Conservation (phyloP, 2,113 vertebrate species). For the Dinomys branickii region DNA sequence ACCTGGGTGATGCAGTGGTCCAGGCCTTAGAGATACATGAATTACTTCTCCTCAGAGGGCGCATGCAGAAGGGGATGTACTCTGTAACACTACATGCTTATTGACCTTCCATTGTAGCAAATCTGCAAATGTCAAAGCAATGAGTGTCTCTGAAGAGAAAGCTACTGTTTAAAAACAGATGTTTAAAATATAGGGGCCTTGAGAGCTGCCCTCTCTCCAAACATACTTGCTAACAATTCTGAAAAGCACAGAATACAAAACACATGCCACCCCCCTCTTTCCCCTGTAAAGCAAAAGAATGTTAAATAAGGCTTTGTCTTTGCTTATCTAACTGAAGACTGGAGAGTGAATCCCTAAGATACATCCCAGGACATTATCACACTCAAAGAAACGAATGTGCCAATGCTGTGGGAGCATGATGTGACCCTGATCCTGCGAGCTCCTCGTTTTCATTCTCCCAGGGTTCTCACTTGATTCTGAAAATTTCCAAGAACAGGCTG, state of each 20-base stretch:
- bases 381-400: neutral
- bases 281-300: constrained; percentile 38
- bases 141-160: constrained; percentile 67
- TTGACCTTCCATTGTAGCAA: constrained; percentile 75
- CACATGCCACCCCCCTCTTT: neutral
- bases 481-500: neutral
- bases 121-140: constrained; percentile 75
- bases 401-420: neutral
- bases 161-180: constrained; percentile 73
- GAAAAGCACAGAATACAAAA: constrained; percentile 56
- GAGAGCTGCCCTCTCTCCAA: constrained; percentile 59
- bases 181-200: constrained; percentile 64
- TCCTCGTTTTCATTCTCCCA: neutral
- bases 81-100: constrained; percentile 71
- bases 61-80: constrained; percentile 32
- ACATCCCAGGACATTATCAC: neutral
- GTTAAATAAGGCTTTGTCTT: constrained; percentile 10
- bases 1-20: constrained; percentile 68
- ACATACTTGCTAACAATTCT: constrained; percentile 63
- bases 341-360: constrained; percentile 28
- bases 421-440: neutral
- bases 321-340: constrained; percentile 52
- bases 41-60: constrained; percentile 54
- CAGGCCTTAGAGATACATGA: constrained; percentile 59
- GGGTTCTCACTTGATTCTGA: neutral